Base-by-base conservation (phyloP, 2,113 vertebrate species). In the Gobio gobio region DNA sequence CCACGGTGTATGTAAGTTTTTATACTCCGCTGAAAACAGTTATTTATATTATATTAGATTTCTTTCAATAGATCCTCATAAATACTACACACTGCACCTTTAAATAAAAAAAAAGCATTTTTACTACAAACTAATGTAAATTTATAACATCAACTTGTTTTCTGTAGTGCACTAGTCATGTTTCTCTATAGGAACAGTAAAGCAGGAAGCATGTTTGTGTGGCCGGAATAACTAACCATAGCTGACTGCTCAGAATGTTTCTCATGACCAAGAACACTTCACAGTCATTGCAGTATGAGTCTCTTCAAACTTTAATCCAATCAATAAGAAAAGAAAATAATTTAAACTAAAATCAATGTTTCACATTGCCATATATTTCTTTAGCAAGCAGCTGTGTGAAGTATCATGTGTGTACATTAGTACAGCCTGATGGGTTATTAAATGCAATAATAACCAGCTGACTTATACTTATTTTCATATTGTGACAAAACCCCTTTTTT, bases 161-260 rank as follows among this genome's bases (percentile, higher is more conserved):
- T 61, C n/a, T 12, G 0, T 2, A 24, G 22, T 26, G 1, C 59
- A 26, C 10, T 4, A 24, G 59, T 63, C n/a, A 63, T 61, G 2
- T 54, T 20, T 56, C 18, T 20, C 5, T 56, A 61, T 61, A 61
- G 54, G 54, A 20, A 13, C 3, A 13, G 12, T 5, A n/a, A 6
- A 73, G 70, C 68, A 72, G 20, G 40, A 72, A 72, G 22, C 40
- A 72, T 72, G 68, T 4, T n/a, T 18, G 9, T 72, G 68, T 72
- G 66, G 66, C 10, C 9, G 66, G 66, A 72, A 43, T 3, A 45
- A n/a, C 20, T n/a, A 72, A 72, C 68, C 68, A 45, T 2, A 22
- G 9, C 10, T 56, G 54, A 56, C 14, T 56, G 18, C 54, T 72
- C 10, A n/a, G n/a, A n/a, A 45, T 45, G 18, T 70, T 70, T 72